These are phyloP conservation scores for Palythoa grandiflora DNA, from an alignment of 92 coral and sea anemone species.

Conservation along the genomic window DNA sequence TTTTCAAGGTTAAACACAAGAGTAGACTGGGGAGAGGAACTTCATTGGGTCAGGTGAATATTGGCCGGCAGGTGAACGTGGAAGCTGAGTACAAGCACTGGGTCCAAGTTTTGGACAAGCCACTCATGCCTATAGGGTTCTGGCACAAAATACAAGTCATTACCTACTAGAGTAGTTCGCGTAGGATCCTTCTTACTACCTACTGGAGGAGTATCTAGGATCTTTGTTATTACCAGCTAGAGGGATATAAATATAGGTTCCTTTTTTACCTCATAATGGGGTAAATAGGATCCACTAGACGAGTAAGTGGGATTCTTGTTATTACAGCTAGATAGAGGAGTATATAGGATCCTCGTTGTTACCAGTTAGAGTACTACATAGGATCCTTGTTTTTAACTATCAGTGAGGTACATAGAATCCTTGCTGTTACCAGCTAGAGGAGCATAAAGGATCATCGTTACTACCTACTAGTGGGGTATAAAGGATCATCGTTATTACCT, in stretches of 20 bases:
- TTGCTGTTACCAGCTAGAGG: background rate
- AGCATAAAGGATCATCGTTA: background rate
- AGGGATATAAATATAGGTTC: background rate
- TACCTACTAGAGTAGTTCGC: background rate
- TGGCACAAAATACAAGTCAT: conserved; percentile 86
- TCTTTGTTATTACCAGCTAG: conserved; percentile 48
- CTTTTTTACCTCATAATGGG: background rate
- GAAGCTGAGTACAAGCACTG: conserved; percentile 96
- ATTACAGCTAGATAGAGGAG: background rate
- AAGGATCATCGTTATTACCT: too few relatives aligned
- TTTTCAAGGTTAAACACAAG: conserved; percentile 84
- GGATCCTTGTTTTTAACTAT: background rate
- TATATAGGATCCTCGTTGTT: background rate
- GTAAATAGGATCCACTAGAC: background rate
- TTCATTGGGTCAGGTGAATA: conserved; percentile 77
- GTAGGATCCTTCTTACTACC: background rate
- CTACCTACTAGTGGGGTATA: too few relatives aligned
- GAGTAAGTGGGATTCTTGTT: background rate
- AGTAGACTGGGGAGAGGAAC: conserved; percentile 68
- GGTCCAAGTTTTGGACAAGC: conserved; percentile 93
- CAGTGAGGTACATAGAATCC: background rate
- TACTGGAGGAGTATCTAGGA: conserved; percentile 69
- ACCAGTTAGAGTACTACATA: background rate
- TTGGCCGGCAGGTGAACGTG: conserved; percentile 87
- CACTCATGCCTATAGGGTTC: conserved; percentile 85